phyloP scores from a whole-genome alignment of 2,888 invertebrate species.

The Luperina nickerlii region DNA sequence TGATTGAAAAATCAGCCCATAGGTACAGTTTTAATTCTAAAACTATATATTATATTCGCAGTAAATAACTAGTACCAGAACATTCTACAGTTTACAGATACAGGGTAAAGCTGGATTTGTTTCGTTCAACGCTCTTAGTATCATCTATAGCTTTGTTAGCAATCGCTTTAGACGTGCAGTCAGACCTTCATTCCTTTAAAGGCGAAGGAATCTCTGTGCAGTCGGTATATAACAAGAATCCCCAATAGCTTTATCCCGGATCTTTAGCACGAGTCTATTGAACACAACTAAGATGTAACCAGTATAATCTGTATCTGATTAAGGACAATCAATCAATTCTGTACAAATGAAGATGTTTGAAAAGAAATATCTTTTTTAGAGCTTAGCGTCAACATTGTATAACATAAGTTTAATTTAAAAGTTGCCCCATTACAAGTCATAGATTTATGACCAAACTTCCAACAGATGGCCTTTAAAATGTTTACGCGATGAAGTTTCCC shows the following conservation, averaged over 20 bases:
- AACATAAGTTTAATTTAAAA: background rate
- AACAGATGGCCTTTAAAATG: slow-evolving; percentile 56
- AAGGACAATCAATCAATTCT: too few relatives aligned
- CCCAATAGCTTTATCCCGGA: slow-evolving; percentile 67
- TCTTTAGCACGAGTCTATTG: slow-evolving; percentile 45
- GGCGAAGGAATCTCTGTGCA: slow-evolving; percentile 53
- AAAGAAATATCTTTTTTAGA: slow-evolving; percentile 8
- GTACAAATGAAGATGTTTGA: slow-evolving; percentile 41
- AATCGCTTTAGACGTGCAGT: slow-evolving; percentile 46
- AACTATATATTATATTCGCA: background rate
- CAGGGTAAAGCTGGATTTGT: slow-evolving; percentile 18
- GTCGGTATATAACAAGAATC: slow-evolving; percentile 50
- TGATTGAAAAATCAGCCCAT: too few relatives aligned
- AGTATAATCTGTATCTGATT: slow-evolving; percentile 47
- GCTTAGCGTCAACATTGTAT: slow-evolving; percentile 1
- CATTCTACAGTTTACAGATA: slow-evolving; percentile 18
- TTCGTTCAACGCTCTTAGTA: slow-evolving; percentile 14
- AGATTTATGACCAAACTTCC: slow-evolving; percentile 39
- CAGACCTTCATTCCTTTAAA: slow-evolving; percentile 50
- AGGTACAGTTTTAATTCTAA: slow-evolving; percentile 12
- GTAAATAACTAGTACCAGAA: slow-evolving; percentile 13
- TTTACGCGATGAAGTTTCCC: slow-evolving; percentile 69
- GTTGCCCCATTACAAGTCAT: slow-evolving; percentile 18
- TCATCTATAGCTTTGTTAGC: slow-evolving; percentile 54
- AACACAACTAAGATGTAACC: slow-evolving; percentile 52